Base-by-base conservation (phyloP, 2,888 invertebrate species). In the Graphium colonna region DNA sequence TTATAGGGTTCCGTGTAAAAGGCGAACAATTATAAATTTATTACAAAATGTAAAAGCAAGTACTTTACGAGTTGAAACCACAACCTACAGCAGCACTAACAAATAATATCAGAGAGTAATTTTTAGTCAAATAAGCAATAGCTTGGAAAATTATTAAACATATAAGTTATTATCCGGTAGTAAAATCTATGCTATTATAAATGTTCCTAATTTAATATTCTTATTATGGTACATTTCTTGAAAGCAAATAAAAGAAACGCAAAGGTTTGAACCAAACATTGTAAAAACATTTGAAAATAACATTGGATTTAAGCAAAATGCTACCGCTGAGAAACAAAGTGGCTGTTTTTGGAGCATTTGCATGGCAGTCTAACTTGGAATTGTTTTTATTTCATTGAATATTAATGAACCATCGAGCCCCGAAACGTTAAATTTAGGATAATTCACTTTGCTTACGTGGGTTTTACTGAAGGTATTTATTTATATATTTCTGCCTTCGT, bases 361-460 rank as follows among this genome's bases (percentile, higher is more conserved):
- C 50, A 43, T 42, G 13, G 10, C 21, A 15, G 36, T 38, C 28
- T 50, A 36, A 38, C 21, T 15, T 42, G 15, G 42, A 36, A 36
- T 15, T 43, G 42, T 50, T 42, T 42, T 36, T 46, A 46, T 36
- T 43, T 21, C 43, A 36, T 38, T 51, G 43, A 36, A 51, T 43
- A 51, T 48, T 46, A 46, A 38, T 38, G 4, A n/a, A 7, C 36
- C 36, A 46, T n/a, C 13, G 33, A 3, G 45, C 7, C 16, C 13
- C 17, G 18, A 0, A 46, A 18, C 36, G 18, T 45, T 44, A 17
- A 45, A 45, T 45, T 38, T 1, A 3, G 21, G 13, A 18, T 21
- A 15, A 40, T 45, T 17, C 17, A 9, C 13, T 36, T 36, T 16
- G 13, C 4, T 46, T 4, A 46, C 18, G 46, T 45, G 45, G 17